A percentile compares a stretch with the other conserved stretches of the same genome.
Evolutionary conservation across 2,797 vertebrate species (phyloP).

Genomic region (Gymnodraco acuticeps): DNA sequence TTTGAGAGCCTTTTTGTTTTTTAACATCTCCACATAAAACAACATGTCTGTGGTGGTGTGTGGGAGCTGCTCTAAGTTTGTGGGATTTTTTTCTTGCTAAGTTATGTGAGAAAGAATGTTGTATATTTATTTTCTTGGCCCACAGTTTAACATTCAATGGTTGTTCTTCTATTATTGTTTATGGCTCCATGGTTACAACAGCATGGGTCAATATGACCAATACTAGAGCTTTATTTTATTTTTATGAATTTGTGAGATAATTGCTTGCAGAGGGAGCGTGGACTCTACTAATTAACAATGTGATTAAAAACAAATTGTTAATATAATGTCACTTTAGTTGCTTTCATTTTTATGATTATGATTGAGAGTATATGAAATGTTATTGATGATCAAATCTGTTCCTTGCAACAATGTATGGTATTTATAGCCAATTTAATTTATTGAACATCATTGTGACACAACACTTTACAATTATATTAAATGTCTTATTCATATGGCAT

Average conservation of each 20-base stretch:
- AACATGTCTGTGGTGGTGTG: constrained; percentile 32
- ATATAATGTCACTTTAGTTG: neutral
- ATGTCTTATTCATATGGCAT: too few relatives aligned
- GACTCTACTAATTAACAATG: neutral
- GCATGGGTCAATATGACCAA: neutral
- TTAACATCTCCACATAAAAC: neutral
- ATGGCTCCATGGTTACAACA: neutral
- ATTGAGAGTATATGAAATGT: too few relatives aligned
- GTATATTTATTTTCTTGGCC: neutral
- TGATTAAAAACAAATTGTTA: neutral
- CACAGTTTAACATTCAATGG: neutral
- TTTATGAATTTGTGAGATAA: neutral
- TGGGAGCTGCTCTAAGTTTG: constrained; percentile 17
- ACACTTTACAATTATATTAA: too few relatives aligned
- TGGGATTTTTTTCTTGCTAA: neutral
- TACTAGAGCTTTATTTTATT: too few relatives aligned
- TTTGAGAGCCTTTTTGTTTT: neutral
- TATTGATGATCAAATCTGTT: neutral
- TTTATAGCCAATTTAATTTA: neutral
- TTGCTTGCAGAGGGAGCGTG: neutral
- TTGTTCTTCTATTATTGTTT: neutral
- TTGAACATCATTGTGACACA: too few relatives aligned
- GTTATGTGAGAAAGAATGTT: neutral
- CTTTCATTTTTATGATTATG: neutral
- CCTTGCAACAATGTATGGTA: neutral